Evolutionary conservation across 2,888 invertebrate species (phyloP), one percentile per base, ranked within the genome.

Genomic region (Monopis laevigella): DNA sequence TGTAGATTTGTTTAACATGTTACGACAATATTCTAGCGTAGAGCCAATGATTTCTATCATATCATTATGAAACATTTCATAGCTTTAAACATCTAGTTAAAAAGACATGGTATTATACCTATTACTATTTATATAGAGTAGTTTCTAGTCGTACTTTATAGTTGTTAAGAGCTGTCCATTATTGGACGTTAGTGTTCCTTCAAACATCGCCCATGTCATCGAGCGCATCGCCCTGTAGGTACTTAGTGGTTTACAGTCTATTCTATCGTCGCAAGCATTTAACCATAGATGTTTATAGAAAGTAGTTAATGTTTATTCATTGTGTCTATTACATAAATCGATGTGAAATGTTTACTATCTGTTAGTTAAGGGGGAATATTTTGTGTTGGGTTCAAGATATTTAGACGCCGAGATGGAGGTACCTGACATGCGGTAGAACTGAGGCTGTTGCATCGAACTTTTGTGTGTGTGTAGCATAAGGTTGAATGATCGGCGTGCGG

Each of bases 11-110:
- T 39, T 16, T 26, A 4, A 16, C 10, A 39, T 39, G 14, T 27
- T 27, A 27, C 16, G 39, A 27, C 39, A 27, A 27, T 27, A 39
- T 39, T 39, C n/a, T 39, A 39, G 39, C 7, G 26, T 39, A 39
- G 39, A 39, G 39, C 16, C 60, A 59, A 63, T 67, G 64, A 62
- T 65, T 68, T 68, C 62, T 56, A 65, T 72, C 75, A 77, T 78
- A 77, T 78, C 77, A 72, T 72, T 68, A 56, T 52, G 52, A 70
- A 60, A 75, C 69, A 77, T 75, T 62, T 77, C 74, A 73, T 78
- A 77, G 74, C 62, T 62, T 62, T 60, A 67, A 36, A 66, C 67
- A 68, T 70, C 53, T 72, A 68, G 63, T 54, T 55, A 55, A 64
- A 66, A 65, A 65, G 54, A 69, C 66, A 67, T 61, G 45, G 56